These are phyloP conservation scores for Hiodon alosoides DNA, from an alignment of 2,113 vertebrate species.

Conservation along the genomic window DNA sequence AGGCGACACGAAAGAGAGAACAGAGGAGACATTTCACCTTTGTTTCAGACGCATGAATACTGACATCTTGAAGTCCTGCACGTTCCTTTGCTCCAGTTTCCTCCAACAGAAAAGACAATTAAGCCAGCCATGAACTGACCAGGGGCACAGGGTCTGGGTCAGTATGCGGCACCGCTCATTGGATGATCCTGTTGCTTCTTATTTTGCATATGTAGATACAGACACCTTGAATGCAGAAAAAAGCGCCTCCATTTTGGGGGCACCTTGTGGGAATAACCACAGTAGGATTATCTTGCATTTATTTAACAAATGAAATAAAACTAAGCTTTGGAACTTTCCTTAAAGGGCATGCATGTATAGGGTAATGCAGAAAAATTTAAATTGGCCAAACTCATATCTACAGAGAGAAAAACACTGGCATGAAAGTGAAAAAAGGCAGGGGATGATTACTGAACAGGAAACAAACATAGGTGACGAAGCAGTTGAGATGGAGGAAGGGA, in stretches of 20 bases:
- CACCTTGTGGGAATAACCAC: no score
- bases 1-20: background rate
- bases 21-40: slow-evolving; percentile 22
- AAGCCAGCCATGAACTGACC: background rate
- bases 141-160: background rate
- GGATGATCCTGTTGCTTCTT: background rate
- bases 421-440: slow-evolving; percentile 19
- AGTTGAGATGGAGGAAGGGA: background rate
- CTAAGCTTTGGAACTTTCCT: no score
- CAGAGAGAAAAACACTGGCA: slow-evolving; percentile 11
- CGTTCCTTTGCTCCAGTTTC: background rate
- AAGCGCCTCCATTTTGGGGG: background rate
- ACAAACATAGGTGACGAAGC: background rate
- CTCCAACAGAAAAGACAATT: background rate
- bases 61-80: background rate
- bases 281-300: no score
- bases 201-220: background rate
- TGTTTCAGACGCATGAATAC: background rate
- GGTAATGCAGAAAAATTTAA: no score
- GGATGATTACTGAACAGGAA: slow-evolving; percentile 14
- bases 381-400: background rate
- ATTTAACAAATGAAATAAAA: no score
- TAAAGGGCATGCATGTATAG: no score
- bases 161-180: background rate
- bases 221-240: background rate